Base-by-base conservation (phyloP, 1,140 invertebrate species). In the Habropoda laboriosa region DNA sequence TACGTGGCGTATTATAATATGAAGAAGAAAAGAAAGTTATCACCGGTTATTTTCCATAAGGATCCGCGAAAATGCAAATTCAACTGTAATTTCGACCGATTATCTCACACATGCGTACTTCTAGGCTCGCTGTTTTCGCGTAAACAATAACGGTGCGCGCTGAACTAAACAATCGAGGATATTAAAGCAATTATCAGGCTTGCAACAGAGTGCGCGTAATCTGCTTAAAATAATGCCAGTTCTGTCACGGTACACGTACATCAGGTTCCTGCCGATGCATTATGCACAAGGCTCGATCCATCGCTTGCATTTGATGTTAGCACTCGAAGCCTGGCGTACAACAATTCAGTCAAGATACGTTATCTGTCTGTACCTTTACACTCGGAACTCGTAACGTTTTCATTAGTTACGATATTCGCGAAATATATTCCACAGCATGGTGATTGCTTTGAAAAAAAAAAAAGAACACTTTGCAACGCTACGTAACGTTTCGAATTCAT, bases 221-320 rank as follows among this genome's bases (percentile, higher is more conserved):
- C 51, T 67, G 76, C 13, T 82, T 82, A 78, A 61, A 82, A 60
- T 78, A 83, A 78, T 55, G 21, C 58, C 21, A 71, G 30, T 78
- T 79, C 60, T 71, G 18, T 70, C 32, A 5, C n/a, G 6, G n/a
- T 40, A 27, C n/a, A 72, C 24, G 32, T 58, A 67, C n/a, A 49
- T 16, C 18, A 38, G 6, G 38, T 42, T 49, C 53, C 30, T 30
- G 13, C 16, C 35, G 30, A 45, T 83, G 47, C 68, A 83, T 83
- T 83, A 83, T 82, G 49, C 27, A 82, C 45, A 40, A 78, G 30
- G 16, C n/a, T 21, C 12, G 30, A 67, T 57, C 21, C 24, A 67
- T 30, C 21, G 16, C 13, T n/a, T 4, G 42, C 27, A 21, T 40
- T 38, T 49, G 8, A 42, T 55, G 35, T 21, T 40, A 24, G 55